Conservation (phyloP, 2,113 vertebrate species). For the Maccullochella peelii region DNA sequence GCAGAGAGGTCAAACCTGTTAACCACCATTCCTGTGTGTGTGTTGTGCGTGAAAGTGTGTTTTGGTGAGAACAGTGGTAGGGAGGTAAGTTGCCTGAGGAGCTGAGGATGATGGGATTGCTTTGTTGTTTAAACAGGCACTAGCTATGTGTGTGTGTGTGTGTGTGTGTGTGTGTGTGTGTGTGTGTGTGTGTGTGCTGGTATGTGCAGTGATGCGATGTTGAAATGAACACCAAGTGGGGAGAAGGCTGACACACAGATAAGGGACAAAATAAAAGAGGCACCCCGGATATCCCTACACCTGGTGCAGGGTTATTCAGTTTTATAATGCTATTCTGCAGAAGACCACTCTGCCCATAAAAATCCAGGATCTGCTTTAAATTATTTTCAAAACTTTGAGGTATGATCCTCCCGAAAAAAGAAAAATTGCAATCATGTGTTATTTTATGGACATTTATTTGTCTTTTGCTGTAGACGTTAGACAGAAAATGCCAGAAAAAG, state of each 20-base stretch:
- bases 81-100: neutral
- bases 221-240: slow-evolving; percentile 39
- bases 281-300: no score
- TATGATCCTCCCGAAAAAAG: neutral
- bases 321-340: neutral
- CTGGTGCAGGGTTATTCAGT: neutral
- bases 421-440: neutral
- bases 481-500: neutral
- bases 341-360: neutral
- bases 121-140: slow-evolving; percentile 57
- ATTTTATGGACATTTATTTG: neutral
- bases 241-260: slow-evolving; percentile 1
- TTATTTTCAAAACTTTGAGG: neutral
- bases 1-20: slow-evolving; percentile 65
- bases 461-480: neutral
- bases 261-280: neutral
- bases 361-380: neutral
- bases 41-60: neutral
- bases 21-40: neutral
- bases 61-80: neutral
- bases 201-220: slow-evolving; percentile 9
- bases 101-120: slow-evolving; percentile 21
- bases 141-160: neutral
- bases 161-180: neutral
- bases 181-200: slow-evolving; percentile 6